Conservation (phyloP, 2,113 vertebrate genomes). For the Aptenodytes forsteri region DNA sequence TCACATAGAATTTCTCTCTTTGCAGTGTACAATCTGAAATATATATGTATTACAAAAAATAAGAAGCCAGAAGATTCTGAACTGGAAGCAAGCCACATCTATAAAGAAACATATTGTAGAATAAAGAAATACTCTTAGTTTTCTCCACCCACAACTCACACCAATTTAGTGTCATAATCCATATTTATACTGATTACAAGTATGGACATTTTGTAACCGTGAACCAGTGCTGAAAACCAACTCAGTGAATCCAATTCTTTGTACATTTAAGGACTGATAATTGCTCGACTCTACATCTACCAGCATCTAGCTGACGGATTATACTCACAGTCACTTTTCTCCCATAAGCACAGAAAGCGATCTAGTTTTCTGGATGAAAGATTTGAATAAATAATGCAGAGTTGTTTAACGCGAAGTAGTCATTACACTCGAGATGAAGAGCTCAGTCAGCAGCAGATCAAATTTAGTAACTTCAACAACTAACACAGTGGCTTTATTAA, state of each 20-base stretch:
- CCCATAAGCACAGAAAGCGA: slow-evolving; percentile 16
- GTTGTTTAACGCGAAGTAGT: slow-evolving; percentile 27
- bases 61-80: neutral
- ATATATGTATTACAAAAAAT: neutral
- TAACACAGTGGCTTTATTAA: neutral
- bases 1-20: neutral
- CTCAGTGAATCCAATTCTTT: neutral
- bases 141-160: neutral
- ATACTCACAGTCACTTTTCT: neutral
- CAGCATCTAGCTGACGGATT: neutral
- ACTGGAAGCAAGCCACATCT: neutral
- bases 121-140: neutral
- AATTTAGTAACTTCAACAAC: slow-evolving; percentile 41
- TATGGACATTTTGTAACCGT: neutral
- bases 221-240: slow-evolving; percentile 2
- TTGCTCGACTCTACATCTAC: neutral
- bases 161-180: neutral
- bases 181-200: neutral
- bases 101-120: neutral
- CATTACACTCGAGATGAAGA: slow-evolving; percentile 30
- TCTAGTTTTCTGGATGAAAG: slow-evolving; percentile 46
- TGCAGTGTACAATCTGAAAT: neutral
- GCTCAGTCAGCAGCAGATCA: slow-evolving; percentile 34
- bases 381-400: slow-evolving; percentile 66
- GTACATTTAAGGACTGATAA: neutral